These are phyloP conservation scores for Pseudococcus longispinus DNA, from an alignment of 2,888 invertebrate species.

Conservation along the genomic window DNA sequence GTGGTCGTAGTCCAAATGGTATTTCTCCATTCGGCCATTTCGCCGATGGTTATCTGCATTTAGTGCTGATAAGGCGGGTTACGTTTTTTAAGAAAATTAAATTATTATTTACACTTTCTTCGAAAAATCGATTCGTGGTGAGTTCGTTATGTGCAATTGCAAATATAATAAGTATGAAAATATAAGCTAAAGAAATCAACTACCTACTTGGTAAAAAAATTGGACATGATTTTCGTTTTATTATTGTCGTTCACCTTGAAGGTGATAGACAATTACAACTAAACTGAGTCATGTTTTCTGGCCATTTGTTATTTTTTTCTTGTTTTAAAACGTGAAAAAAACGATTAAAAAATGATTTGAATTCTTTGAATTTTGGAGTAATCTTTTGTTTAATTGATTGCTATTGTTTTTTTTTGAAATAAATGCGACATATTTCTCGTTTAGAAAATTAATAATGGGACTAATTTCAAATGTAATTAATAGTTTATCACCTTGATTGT, in stretches of 20 bases:
- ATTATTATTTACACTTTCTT: constrained; percentile 71
- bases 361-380: neutral
- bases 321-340: neutral
- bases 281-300: constrained; percentile 11
- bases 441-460: neutral
- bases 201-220: neutral
- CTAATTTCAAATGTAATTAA: neutral
- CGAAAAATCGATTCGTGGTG: constrained; percentile 72
- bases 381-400: neutral
- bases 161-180: neutral
- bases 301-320: neutral
- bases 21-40: constrained; percentile 80
- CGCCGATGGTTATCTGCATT: constrained; percentile 80
- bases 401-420: neutral
- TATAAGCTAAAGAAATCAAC: neutral
- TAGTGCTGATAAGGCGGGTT: constrained; percentile 77
- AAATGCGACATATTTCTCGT: neutral
- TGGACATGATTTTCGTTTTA: neutral
- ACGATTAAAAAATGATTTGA: neutral
- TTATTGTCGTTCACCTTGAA: neutral
- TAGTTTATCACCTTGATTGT: neutral
- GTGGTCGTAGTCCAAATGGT: constrained; percentile 76
- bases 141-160: constrained; percentile 60
- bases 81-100: constrained; percentile 75
- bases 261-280: neutral